Evolutionary conservation across 2,888 invertebrate genomes (phyloP).

Genomic region (Lycocerus yunnanus): DNA sequence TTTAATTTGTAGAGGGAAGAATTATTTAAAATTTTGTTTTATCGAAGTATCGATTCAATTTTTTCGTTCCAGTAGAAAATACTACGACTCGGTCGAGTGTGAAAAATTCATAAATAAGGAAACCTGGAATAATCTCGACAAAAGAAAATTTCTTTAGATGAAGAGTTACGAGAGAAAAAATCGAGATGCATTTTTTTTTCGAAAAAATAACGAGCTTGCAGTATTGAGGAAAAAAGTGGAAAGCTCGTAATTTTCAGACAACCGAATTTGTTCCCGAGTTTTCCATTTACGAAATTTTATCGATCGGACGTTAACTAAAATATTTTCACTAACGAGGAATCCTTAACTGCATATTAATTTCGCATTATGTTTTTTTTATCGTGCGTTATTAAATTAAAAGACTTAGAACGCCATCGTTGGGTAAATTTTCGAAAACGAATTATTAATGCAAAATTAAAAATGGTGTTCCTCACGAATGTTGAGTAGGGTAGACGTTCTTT

Average conservation of each 20-base stretch:
- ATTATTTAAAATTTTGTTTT: neutral
- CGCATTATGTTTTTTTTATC: neutral
- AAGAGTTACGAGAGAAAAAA: neutral
- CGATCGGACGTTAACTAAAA: neutral
- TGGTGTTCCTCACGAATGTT: neutral
- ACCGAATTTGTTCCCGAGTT: neutral
- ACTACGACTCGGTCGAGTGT: neutral
- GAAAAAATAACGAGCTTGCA: neutral
- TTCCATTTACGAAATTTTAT: neutral
- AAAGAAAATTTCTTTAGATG: neutral
- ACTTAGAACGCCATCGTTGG: neutral
- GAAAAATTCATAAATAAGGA: neutral
- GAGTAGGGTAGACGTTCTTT: slow-evolving; percentile 1
- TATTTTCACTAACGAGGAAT: neutral
- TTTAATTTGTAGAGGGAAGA: neutral
- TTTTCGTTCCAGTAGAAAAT: neutral
- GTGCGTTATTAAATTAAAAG: neutral
- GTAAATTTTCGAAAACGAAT: neutral
- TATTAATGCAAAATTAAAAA: slow-evolving; percentile 1
- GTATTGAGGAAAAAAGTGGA: neutral
- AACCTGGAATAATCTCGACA: neutral
- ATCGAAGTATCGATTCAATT: neutral
- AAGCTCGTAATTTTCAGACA: neutral
- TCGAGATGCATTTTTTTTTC: neutral
- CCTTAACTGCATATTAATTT: neutral